Base-by-base conservation (phyloP, 2,888 invertebrate genomes). In the Helleia helle region DNA sequence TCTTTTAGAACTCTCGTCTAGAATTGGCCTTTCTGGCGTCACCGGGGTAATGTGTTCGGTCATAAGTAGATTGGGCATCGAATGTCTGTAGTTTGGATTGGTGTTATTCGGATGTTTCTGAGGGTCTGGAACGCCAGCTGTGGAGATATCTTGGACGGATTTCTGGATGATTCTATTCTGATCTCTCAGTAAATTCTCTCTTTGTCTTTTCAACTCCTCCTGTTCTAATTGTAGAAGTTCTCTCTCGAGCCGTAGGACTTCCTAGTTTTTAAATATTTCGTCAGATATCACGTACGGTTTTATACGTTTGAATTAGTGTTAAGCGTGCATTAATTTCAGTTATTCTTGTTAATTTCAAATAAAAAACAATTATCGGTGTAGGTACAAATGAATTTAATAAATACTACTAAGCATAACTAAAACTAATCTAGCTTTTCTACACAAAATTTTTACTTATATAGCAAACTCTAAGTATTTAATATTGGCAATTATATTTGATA, bases 141-240 rank as follows among this genome's bases (percentile, higher is more conserved):
- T 66, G 7, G 72, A 87, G 5, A 91, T 79, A 52, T 91, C 90
- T 55, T 91, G 90, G 25, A 90, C 77, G 0, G 91, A 91, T 39
- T 87, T 85, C 49, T 87, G 86, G 41, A 87, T 77, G 45, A 88
- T 74, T 1, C 87, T 73, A n/a, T 87, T 88, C 56, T 89, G 86
- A 58, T 92, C 92, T 28, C 90, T 86, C 12, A 91, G 74, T 6
- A 93, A 72, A 62, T 91, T 92, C 55, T 91, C 92, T 7, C 91
- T 85, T 59, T 93, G 92, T 2, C 93, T 84, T 49, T 92, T 89
- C 7, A 93, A 60, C 61, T 93, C 93, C 62, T 93, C 93, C 65
- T 91, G 91, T 62, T 94, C 92, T 31, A 91, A 68, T 64, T 93
- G 93, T 3, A 93, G 68, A 1, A 93, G 79, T 70, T 93, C 93